Base-by-base conservation (phyloP, 2,797 vertebrate genomes). In the Cyprinella venusta region DNA sequence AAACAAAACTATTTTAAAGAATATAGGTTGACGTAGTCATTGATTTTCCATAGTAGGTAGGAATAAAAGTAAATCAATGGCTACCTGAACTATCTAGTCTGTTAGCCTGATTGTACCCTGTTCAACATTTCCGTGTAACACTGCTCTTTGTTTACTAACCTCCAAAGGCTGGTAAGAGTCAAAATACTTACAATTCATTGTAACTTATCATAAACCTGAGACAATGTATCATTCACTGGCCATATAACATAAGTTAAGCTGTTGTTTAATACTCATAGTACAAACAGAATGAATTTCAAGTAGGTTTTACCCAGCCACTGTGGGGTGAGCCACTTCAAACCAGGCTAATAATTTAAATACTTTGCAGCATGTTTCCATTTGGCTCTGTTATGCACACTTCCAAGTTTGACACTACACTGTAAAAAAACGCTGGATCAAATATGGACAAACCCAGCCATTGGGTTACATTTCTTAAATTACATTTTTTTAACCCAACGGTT, bases 211-310 rank as follows among this genome's bases (percentile, higher is more conserved):
- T 70, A 78, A 67, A 83, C 79, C 83, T 80, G 77, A 70, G 65
- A 86, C 79, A 82, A 76, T 33, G 48, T 71, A 59, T 74, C 24
- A 48, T 59, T 38, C 40, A 64, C 54, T 63, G 30, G 45, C 16
- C 16, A 10, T 56, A 70, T 75, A 67, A 45, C 61, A 69, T 82
- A 71, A 52, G 85, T 52, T 81, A 19, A 1, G 40, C 16, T 5
- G 50, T 61, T 56, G 87, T 91, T 89, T 90, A 87, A 89, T 86
- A 91, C 85, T 56, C 79, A 88, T 16, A 56, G 18, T 70, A 88
- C 26, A 52, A 67, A 65, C 45, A 56, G 40, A 30, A 79, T 68
- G 82, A 87, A 76, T 52, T 48, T 69, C 80, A 81, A 67, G 85
- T 67, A 83, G 79, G 79, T 54, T 84, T 84, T 48, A 78, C 77